phyloP scores from a whole-genome alignment of 2,888 invertebrate species.

The Plagiodera versicolora region DNA sequence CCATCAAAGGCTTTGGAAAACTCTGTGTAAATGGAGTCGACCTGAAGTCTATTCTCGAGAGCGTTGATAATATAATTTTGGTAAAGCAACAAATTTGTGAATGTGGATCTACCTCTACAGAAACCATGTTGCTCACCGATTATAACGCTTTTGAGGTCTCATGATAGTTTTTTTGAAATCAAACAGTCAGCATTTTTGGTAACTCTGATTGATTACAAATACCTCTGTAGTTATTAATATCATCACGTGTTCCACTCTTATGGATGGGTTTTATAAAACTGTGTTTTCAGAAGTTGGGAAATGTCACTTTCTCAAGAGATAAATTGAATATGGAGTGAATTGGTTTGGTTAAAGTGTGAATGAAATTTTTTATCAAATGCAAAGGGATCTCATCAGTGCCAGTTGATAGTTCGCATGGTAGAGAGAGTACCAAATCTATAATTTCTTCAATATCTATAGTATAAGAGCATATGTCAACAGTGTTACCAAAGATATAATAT shows the following conservation, averaged over 20 bases:
- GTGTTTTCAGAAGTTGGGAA: too few relatives aligned
- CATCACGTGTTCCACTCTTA: too few relatives aligned
- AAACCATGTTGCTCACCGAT: too few relatives aligned
- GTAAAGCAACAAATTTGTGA: conserved; percentile 2
- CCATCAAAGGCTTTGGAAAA: neutral
- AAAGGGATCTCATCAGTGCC: conserved; percentile 1
- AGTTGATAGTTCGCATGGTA: neutral
- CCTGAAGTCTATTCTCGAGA: too few relatives aligned
- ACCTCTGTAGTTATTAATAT: too few relatives aligned
- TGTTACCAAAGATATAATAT: too few relatives aligned
- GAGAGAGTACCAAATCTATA: neutral
- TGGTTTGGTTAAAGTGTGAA: neutral
- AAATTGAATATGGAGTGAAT: neutral
- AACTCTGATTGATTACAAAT: too few relatives aligned
- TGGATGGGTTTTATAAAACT: too few relatives aligned
- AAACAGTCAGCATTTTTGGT: neutral
- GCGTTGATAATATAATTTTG: neutral
- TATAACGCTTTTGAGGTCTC: neutral
- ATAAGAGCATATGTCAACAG: neutral
- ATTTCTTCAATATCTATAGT: neutral
- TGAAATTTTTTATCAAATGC: neutral
- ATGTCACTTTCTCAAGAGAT: neutral
- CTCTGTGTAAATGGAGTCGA: too few relatives aligned
- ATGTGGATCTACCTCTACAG: neutral
- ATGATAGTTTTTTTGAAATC: conserved; percentile 1